Evolutionary conservation across 1,140 invertebrate genomes (phyloP), one percentile per base, ranked within the genome.

Genomic region (Augochlora pura): DNA sequence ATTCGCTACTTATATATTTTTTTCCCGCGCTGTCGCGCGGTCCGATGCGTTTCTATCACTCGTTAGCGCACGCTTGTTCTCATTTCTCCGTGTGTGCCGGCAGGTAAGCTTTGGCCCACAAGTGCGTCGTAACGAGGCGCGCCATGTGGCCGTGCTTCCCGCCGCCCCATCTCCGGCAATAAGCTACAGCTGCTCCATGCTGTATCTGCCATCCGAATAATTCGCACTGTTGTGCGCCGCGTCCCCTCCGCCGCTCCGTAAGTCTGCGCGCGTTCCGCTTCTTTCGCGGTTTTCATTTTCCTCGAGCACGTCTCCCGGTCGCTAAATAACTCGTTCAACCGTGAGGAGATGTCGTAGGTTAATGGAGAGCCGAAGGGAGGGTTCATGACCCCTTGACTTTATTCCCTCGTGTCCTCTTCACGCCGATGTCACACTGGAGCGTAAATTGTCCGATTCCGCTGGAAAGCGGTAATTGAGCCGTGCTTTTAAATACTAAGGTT

Each of bases 131-230:
- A 83, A 86, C 85, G 85, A 86, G 85, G 74, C 18, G 65, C 77
- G 73, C 77, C 76, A 67, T n/a, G 72, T 57, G 76, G 83, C n/a
- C 8, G 21, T 4, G 42, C 42, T 46, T 46, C 14, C 42, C 12
- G 14, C 42, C 57, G 52, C 54, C 32, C 69, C 49, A 52, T 59
- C 42, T 57, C 7, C 21, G 66, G 77, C 69, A 86, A 86, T 86
- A 86, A 86, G 69, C 72, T 77, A 82, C 85, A 86, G 76, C 85
- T 83, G 85, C 60, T 85, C 54, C 76, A 70, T 52, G 39, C 77
- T 64, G 67, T 77, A 65, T 77, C 78, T 84, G 54, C 68, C 76
- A 54, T 84, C 57, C 75, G 75, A 85, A 82, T 86, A 85, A 85
- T 85, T 86, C 80, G 49, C 72, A 74, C 18, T 64, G 46, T 84